Evolutionary conservation across 2,113 vertebrate genomes (phyloP).

Genomic region (Chrysochloris asiatica): DNA sequence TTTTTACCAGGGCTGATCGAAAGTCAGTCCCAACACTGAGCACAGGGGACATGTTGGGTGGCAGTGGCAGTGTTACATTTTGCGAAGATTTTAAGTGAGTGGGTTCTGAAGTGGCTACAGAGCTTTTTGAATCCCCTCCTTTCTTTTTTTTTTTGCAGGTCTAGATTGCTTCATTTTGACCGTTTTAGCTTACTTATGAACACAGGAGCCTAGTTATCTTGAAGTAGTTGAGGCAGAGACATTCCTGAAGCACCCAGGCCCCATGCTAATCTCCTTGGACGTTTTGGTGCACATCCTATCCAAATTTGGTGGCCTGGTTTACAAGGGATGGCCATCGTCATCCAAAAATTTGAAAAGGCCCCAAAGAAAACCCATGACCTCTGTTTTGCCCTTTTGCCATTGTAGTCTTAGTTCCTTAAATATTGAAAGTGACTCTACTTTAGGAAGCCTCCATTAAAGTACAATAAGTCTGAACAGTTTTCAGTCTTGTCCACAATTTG

Average conservation of each 20-base stretch:
- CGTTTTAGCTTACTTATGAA: neutral
- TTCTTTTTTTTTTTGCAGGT: neutral
- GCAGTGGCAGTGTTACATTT: neutral
- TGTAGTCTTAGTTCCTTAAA: slow-evolving; percentile 14
- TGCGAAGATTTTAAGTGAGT: neutral
- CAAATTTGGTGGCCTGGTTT: neutral
- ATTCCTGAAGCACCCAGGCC: neutral
- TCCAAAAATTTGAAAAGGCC: neutral
- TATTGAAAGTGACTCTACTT: neutral
- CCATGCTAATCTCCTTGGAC: neutral
- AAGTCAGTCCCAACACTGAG: neutral
- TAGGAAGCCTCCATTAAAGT: neutral
- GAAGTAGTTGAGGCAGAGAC: neutral
- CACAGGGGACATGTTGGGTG: neutral
- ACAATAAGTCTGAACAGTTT: neutral
- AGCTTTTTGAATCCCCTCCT: neutral
- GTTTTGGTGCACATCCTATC: neutral
- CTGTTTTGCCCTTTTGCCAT: neutral
- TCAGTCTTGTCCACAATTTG: neutral
- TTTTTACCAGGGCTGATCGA: neutral
- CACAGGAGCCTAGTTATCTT: neutral
- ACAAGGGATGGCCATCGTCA: neutral
- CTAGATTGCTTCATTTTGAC: slow-evolving; percentile 1
- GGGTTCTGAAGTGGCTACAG: neutral
- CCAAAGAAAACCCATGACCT: neutral